Conservation (phyloP, 2,113 vertebrate species). For the Bufo gargarizans region DNA sequence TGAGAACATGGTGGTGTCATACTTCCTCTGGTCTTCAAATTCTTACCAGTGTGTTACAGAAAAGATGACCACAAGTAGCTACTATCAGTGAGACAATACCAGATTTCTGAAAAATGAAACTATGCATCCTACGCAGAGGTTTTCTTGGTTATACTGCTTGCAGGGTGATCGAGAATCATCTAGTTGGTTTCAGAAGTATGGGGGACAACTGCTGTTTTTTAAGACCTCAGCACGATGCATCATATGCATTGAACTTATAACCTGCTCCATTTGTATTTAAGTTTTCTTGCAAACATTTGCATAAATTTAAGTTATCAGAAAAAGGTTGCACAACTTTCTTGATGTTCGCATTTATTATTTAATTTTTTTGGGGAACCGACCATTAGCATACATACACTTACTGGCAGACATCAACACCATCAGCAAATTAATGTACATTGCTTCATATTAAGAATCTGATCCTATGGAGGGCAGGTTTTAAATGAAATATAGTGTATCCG, state of each 20-base stretch:
- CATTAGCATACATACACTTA: background rate
- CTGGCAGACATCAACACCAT: background rate
- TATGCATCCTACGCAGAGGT: conserved; percentile 50
- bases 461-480: no score
- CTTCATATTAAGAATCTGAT: no score
- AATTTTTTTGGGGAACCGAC: background rate
- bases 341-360: background rate
- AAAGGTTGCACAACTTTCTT: background rate
- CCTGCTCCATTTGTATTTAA: conserved; percentile 18
- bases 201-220: background rate
- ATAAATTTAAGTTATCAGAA: background rate
- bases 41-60: conserved; percentile 69
- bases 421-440: background rate
- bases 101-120: conserved; percentile 52
- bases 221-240: conserved; percentile 6
- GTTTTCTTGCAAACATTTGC: conserved; percentile 12
- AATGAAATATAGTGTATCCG: no score
- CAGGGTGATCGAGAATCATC: conserved; percentile 4
- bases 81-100: background rate
- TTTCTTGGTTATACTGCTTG: conserved; percentile 31
- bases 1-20: conserved; percentile 60
- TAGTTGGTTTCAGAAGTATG: conserved; percentile 10
- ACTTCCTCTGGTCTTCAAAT: conserved; percentile 71
- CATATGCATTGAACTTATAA: background rate
- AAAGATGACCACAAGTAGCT: conserved; percentile 66